A percentile compares a stretch with the other conserved stretches of the same genome.
These are phyloP conservation scores for Mesoclemmys tuberculata DNA, from an alignment of 2,113 vertebrate species.

Conservation along the genomic window DNA sequence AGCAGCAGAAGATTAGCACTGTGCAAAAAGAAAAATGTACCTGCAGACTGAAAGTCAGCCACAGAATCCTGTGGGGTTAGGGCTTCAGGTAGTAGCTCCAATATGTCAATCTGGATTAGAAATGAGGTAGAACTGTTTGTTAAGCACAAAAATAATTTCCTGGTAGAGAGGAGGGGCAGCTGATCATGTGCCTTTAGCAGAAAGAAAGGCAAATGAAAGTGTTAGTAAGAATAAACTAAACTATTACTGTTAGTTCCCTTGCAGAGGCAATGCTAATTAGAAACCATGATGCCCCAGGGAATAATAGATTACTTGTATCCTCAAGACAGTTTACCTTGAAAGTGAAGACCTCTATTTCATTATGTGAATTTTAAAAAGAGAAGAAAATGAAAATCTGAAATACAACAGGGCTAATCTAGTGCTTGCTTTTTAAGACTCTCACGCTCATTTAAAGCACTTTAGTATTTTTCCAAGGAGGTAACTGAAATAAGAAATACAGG, in stretches of 20 bases:
- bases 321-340: conserved; percentile 27
- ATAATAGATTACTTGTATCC: conserved; percentile 27
- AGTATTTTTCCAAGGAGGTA: not conserved
- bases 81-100: conserved; percentile 44
- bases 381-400: not conserved
- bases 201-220: conserved; percentile 53
- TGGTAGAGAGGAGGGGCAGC: conserved; percentile 29
- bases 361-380: not conserved
- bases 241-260: conserved; percentile 36
- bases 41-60: not conserved
- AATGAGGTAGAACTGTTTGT: conserved; percentile 17
- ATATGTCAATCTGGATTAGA: conserved; percentile 61
- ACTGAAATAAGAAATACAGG: not conserved
- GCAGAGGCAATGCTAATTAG: conserved; percentile 48
- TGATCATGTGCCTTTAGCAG: conserved; percentile 48
- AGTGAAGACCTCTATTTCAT: conserved; percentile 24
- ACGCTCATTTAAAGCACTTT: not conserved
- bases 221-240: conserved; percentile 53
- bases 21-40: conserved; percentile 23
- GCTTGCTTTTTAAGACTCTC: not conserved
- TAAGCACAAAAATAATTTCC: conserved; percentile 52
- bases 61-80: conserved; percentile 18
- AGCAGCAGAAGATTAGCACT: conserved; percentile 41
- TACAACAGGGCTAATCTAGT: not conserved
- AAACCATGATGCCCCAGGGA: conserved; percentile 36